phyloP scores from a whole-genome alignment of 2,888 invertebrate genomes.

The Oxytorus armatus region DNA sequence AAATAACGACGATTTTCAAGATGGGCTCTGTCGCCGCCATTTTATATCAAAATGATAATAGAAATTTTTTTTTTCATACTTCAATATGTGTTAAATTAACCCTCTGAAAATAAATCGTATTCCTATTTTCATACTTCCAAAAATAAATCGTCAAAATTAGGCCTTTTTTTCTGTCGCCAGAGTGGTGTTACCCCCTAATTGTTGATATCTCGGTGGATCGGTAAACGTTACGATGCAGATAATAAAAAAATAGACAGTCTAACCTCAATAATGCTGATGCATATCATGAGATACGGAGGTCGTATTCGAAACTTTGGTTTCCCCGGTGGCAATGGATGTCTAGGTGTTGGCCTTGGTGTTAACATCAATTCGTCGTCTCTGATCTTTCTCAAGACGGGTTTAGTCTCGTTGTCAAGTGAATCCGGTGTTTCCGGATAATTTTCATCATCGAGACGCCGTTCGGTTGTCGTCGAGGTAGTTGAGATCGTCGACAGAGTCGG shows the following conservation, averaged over 20 bases:
- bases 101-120: too few species aligned
- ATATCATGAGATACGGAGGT: constrained; percentile 83
- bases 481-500: constrained; percentile 81
- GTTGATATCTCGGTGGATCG: too few species aligned
- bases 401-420: constrained; percentile 70
- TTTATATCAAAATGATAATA: too few species aligned
- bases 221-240: neutral
- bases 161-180: too few species aligned
- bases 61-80: too few species aligned
- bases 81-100: too few species aligned
- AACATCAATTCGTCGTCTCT: constrained; percentile 75
- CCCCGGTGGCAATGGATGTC: constrained; percentile 74
- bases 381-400: constrained; percentile 75
- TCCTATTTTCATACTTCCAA: too few species aligned
- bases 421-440: constrained; percentile 76
- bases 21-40: too few species aligned
- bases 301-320: constrained; percentile 82
- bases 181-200: too few species aligned
- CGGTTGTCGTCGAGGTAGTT: constrained; percentile 63
- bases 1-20: too few species aligned
- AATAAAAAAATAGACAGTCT: neutral
- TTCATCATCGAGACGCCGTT: constrained; percentile 66
- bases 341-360: constrained; percentile 77
- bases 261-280: constrained; percentile 82
- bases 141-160: too few species aligned